These are phyloP conservation scores for Rallus crepitans DNA, from an alignment of 2,797 vertebrate genomes.

Conservation along the genomic window DNA sequence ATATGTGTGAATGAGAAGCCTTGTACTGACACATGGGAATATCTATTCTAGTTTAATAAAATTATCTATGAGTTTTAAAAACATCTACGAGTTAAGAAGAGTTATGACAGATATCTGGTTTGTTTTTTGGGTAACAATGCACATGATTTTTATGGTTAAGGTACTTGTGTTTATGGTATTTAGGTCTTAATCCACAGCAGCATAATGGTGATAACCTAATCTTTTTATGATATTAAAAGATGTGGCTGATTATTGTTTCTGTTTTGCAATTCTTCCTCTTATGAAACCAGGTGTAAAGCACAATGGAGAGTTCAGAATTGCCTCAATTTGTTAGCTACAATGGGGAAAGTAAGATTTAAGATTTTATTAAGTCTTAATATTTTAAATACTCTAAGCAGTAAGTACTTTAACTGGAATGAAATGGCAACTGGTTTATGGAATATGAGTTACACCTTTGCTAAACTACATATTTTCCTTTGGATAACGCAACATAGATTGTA, in stretches of 20 bases:
- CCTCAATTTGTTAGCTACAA: neutral
- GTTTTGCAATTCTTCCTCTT: neutral
- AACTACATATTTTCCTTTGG: neutral
- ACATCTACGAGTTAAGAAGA: too few relatives aligned
- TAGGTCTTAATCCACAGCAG: neutral
- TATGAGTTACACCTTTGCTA: neutral
- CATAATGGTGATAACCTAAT: neutral
- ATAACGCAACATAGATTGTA: neutral
- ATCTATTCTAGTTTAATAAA: neutral
- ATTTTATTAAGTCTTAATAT: neutral
- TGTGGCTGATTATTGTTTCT: neutral
- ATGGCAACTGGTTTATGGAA: neutral
- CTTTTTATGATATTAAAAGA: neutral
- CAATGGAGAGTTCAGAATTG: neutral
- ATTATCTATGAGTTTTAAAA: neutral
- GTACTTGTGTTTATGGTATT: neutral
- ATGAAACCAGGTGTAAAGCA: neutral
- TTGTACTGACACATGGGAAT: neutral
- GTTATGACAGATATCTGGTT: neutral
- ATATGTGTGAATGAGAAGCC: neutral
- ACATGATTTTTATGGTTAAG: neutral
- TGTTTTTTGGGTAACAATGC: neutral
- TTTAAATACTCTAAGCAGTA: neutral
- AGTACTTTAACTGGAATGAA: neutral
- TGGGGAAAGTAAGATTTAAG: neutral